Evolutionary conservation across 2,888 invertebrate genomes (phyloP).

Genomic region (Shargacucullia verbasci): DNA sequence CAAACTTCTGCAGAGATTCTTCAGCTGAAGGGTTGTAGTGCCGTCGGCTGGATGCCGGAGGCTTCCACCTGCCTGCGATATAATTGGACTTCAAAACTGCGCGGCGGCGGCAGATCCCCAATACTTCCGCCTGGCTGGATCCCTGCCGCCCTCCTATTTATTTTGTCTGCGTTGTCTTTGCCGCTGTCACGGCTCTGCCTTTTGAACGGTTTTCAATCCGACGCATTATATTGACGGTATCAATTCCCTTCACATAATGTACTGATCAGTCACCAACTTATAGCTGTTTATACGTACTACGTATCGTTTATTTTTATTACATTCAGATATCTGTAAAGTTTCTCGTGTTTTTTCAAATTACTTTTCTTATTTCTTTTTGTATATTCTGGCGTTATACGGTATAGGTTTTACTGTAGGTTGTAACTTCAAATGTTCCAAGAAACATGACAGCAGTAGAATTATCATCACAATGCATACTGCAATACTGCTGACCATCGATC

Average conservation of each 20-base stretch:
- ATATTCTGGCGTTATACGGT: too few relatives aligned
- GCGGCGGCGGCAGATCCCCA: conserved; percentile 84
- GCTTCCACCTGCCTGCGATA: conserved; percentile 81
- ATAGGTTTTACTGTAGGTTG: too few relatives aligned
- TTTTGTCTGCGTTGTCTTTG: conserved; percentile 86
- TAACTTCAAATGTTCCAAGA: too few relatives aligned
- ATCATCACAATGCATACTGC: too few relatives aligned
- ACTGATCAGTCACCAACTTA: conserved; percentile 52
- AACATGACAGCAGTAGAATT: too few relatives aligned
- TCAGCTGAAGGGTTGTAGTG: conserved; percentile 43
- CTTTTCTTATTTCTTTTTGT: background rate
- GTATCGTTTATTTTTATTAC: conserved; percentile 40
- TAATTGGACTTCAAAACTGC: conserved; percentile 89
- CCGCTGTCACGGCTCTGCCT: conserved; percentile 81
- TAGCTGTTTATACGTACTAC: conserved; percentile 21
- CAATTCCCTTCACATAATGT: conserved; percentile 78
- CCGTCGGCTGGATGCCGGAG: conserved; percentile 55
- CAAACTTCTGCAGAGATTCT: conserved; percentile 40
- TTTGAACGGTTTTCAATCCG: conserved; percentile 83
- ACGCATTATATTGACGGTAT: conserved; percentile 84
- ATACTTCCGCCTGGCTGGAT: conserved; percentile 85
- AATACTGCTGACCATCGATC: too few relatives aligned
- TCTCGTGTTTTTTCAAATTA: background rate
- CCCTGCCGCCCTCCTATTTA: conserved; percentile 83
- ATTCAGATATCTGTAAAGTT: conserved; percentile 9